These are phyloP conservation scores for Caenorhabditis inopinata DNA, from an alignment of 1,140 invertebrate genomes.

Conservation along the genomic window DNA sequence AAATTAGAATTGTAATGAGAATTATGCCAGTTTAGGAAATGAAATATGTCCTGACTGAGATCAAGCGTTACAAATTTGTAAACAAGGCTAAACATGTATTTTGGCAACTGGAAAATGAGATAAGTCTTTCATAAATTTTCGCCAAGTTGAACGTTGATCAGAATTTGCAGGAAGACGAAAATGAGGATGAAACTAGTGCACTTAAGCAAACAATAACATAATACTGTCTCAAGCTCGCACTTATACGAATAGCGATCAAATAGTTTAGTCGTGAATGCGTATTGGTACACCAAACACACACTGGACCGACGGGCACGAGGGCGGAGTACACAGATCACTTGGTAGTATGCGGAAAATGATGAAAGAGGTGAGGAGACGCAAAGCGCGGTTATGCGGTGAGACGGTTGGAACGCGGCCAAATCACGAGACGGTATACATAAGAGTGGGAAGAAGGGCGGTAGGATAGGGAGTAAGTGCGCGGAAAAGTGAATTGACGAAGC, in stretches of 20 bases:
- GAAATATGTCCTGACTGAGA: no score
- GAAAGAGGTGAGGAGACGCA: not conserved
- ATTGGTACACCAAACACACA: slow-evolving; percentile 27
- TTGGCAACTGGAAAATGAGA: no score
- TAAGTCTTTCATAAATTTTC: no score
- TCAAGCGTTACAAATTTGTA: no score
- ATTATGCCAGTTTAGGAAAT: no score
- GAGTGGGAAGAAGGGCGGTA: not conserved
- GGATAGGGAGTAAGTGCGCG: slow-evolving; percentile 1
- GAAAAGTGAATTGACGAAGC: not conserved
- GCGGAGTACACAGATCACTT: slow-evolving; percentile 27
- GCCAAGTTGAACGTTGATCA: not conserved
- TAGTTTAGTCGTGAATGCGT: slow-evolving; percentile 29
- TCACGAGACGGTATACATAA: slow-evolving; percentile 27
- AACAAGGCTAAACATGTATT: no score
- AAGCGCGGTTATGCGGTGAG: slow-evolving; percentile 7
- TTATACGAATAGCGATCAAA: slow-evolving; percentile 30
- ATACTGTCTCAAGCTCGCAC: slow-evolving; percentile 21
- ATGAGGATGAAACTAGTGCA: not conserved
- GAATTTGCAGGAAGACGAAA: not conserved
- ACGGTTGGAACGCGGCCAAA: slow-evolving; percentile 31
- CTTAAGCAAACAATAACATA: slow-evolving; percentile 11
- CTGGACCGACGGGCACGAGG: not conserved
- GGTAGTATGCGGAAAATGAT: slow-evolving; percentile 10
- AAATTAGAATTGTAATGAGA: no score